These are phyloP conservation scores for Oeneis ivallda DNA, from an alignment of 2,888 invertebrate genomes.

Conservation along the genomic window DNA sequence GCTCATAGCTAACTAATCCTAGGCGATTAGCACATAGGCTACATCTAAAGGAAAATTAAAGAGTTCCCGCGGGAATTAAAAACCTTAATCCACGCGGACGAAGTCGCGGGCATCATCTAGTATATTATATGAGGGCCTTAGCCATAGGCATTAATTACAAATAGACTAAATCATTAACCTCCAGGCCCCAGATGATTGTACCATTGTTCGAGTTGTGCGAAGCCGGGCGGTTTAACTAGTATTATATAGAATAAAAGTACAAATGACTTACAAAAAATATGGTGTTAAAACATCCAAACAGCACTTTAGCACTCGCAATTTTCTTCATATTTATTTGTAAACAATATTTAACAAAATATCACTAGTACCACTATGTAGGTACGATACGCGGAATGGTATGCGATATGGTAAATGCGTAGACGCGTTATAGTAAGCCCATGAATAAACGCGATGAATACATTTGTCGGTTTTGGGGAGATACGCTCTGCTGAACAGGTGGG, in stretches of 20 bases:
- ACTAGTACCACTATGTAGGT: not conserved
- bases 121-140: no score
- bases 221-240: not conserved
- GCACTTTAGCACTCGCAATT: conserved; percentile 82
- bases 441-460: conserved; percentile 74
- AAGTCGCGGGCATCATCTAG: no score
- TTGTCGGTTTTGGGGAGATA: conserved; percentile 79
- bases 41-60: no score
- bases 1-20: no score
- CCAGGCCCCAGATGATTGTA: no score
- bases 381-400: conserved; percentile 37
- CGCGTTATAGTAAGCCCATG: conserved; percentile 57
- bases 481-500: conserved; percentile 79
- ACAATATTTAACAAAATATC: conserved; percentile 32
- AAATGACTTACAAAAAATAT: conserved; percentile 82
- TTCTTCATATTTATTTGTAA: conserved; percentile 59
- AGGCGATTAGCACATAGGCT: no score
- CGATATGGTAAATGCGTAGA: conserved; percentile 46
- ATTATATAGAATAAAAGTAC: not conserved
- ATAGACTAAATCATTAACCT: no score
- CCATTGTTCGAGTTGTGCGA: no score
- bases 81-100: no score
- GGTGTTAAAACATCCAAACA: conserved; percentile 85
- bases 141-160: no score
- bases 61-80: no score